Evolutionary conservation across 1,140 invertebrate genomes (phyloP), one percentile per base, ranked within the genome.

Genomic region (Drosophila ohnishii): DNA sequence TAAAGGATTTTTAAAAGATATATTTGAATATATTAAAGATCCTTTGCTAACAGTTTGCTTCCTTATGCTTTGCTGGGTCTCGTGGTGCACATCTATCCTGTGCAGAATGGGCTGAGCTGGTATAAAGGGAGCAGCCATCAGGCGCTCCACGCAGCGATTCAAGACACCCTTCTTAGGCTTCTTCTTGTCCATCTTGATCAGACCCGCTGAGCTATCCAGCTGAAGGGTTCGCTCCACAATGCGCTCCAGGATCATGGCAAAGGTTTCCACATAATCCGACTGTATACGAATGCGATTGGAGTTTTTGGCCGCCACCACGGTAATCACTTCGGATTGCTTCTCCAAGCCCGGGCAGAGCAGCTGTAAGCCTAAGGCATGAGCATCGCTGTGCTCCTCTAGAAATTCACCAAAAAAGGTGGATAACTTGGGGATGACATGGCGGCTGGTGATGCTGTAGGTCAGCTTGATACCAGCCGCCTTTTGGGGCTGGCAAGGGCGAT

Each of bases 211-310:
- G 37, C 55, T 72, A 25, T 86, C 78, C 62, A 80, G 28, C 28
- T 72, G 55, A 28, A 89, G 35, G 0, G 87, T 87, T 7, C 74
- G 67, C 47, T 80, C 69, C 30, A 84, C 79, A 56, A 91, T 60
- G 0, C 84, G 60, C 59, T 91, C 90, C 51, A 91, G 42, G 16
- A 92, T 76, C 57, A 90, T 73, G 44, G 77, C 85, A 53, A 92
- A 80, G 6, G 90, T 75, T 59, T 90, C 85, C 47, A 92, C 75
- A 30, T 70, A 74, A 39, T 91, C 90, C 42, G 91, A 92, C 61
- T 91, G 90, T 22, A 92, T 90, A 57, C 91, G 80, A 7, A 91
- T 45, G 7, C 91, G 85, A 73, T 91, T 91, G 1, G 91, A 90
- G 44, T 91, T 91, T 60, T 91, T 92, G 8, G 90, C 90, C 2